phyloP scores from a whole-genome alignment of 1,140 invertebrate genomes.

The Drosophila parvula region DNA sequence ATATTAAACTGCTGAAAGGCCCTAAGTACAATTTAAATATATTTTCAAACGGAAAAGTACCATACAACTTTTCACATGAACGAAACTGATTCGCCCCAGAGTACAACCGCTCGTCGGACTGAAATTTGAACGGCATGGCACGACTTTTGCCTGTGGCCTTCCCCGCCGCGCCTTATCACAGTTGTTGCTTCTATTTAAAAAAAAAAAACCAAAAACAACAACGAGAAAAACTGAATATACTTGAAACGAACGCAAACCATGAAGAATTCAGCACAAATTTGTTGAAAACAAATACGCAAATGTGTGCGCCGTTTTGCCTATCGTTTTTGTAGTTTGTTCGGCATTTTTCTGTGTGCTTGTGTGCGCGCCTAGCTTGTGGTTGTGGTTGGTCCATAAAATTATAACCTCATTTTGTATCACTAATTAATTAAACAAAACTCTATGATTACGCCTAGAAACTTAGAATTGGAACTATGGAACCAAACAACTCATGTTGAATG shows the following conservation, averaged over 20 bases:
- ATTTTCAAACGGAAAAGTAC: neutral
- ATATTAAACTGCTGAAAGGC: neutral
- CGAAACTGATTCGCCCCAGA: slow-evolving; percentile 21
- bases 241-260: slow-evolving; percentile 53
- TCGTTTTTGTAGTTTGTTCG: slow-evolving; percentile 16
- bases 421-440: slow-evolving; percentile 42
- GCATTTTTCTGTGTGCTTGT: slow-evolving; percentile 1
- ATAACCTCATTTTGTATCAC: slow-evolving; percentile 51
- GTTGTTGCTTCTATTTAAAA: slow-evolving; percentile 73
- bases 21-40: neutral
- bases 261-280: slow-evolving; percentile 71
- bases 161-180: slow-evolving; percentile 42
- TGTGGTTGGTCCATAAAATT: slow-evolving; percentile 34
- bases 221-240: slow-evolving; percentile 42
- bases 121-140: slow-evolving; percentile 64
- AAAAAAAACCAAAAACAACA: slow-evolving; percentile 27
- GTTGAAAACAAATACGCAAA: slow-evolving; percentile 59
- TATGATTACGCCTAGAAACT: slow-evolving; percentile 10
- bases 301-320: slow-evolving; percentile 30
- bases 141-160: slow-evolving; percentile 45
- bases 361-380: neutral
- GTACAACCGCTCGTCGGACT: slow-evolving; percentile 39
- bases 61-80: slow-evolving; percentile 1
- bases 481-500: slow-evolving; percentile 65
- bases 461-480: slow-evolving; percentile 21